A percentile compares a stretch with the other conserved stretches of the same genome.
Evolutionary conservation across 2,797 vertebrate genomes (phyloP).

Genomic region (Enteromius anoplus): DNA sequence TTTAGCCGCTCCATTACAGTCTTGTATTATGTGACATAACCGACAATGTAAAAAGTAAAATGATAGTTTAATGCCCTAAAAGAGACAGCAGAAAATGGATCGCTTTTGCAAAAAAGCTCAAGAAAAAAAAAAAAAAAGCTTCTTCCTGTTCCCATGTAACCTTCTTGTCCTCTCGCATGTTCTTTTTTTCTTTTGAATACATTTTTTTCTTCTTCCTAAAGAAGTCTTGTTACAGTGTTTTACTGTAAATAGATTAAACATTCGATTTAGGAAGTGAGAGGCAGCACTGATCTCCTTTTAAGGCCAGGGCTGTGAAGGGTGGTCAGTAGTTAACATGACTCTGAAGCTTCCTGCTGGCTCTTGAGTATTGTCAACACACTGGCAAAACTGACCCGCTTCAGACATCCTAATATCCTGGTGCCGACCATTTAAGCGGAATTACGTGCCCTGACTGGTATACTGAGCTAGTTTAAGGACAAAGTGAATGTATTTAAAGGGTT

Average conservation of each 20-base stretch:
- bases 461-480: neutral
- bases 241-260: conserved; percentile 81
- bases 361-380: conserved; percentile 33
- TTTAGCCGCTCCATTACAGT: conserved; percentile 54
- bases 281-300: conserved; percentile 74
- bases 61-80: conserved; percentile 62
- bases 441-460: neutral
- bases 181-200: conserved; percentile 55
- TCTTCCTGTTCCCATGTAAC: conserved; percentile 61
- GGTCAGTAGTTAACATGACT: conserved; percentile 64
- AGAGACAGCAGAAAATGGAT: conserved; percentile 56
- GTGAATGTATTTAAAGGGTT: neutral
- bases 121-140: conserved; percentile 34
- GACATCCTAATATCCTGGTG: neutral
- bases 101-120: conserved; percentile 51
- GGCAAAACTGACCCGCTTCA: conserved; percentile 6
- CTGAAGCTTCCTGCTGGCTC: conserved; percentile 34
- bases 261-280: conserved; percentile 71
- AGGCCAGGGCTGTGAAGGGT: conserved; percentile 65
- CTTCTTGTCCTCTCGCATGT: conserved; percentile 62
- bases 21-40: conserved; percentile 63
- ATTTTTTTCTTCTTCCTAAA: conserved; percentile 49
- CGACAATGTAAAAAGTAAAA: conserved; percentile 59
- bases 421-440: neutral
- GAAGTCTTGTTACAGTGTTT: conserved; percentile 75